Evolutionary conservation across 2,888 invertebrate genomes (phyloP), one percentile per base, ranked within the genome.

Genomic region (Leucoma salicis): DNA sequence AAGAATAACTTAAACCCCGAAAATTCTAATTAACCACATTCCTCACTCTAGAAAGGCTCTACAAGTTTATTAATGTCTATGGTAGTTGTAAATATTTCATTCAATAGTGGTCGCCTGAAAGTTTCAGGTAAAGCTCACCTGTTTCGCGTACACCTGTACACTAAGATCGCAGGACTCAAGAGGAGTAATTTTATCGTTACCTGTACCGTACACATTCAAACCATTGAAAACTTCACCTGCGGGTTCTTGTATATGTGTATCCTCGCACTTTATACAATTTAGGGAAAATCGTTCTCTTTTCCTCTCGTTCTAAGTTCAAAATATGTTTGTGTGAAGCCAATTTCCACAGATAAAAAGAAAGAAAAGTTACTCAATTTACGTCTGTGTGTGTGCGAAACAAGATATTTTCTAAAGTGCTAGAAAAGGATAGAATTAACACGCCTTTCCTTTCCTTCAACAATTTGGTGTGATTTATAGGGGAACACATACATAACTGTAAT

Each of bases 71-170:
- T n/a, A n/a, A n/a, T n/a, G n/a, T n/a, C n/a, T n/a, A n/a, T n/a
- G 21, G 8, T 21, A 5, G 21, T 31, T 25, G n/a, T n/a, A 10
- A 10, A 16, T 36, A 14, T 27, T 29, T 29, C 24, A 31, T 38
- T 31, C 28, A 47, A 35, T 3, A 8, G 7, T 21, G 7, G 11
- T 41, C 43, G 38, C 32, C 42, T 58, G 53, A 56, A 68, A 57
- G 1, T 53, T 67, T 63, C 68, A 72, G 71, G 68, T 67, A 51
- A 36, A 52, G 46, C 60, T 76, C 72, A 83, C 82, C 80, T 84
- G 78, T 74, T 69, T 72, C 68, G 60, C 57, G 57, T 73, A 57
- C 68, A 79, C 77, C 79, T 76, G 71, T 49, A 27, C 73, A 88
- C 85, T 50, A 84, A 86, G 87, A 59, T 14, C 35, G 31, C 78